phyloP scores from a whole-genome alignment of 2,797 vertebrate genomes.

The Sebastes diaconus region DNA sequence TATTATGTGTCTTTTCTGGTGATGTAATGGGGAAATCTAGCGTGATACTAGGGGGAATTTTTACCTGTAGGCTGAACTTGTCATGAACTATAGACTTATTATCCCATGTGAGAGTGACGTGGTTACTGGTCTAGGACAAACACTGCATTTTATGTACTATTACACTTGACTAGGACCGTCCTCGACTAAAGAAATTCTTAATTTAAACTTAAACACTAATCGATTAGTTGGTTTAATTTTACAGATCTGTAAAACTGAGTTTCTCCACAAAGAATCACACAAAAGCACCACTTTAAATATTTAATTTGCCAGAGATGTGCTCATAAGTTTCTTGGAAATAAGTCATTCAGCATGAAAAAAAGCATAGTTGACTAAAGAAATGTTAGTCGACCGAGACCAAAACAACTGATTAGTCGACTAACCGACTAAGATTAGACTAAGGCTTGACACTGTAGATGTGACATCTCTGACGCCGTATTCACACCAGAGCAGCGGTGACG shows the following conservation, averaged over 20 bases:
- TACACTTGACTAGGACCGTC: background rate
- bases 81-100: conserved; percentile 3
- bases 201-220: background rate
- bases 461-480: too few species aligned
- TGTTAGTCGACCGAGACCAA: too few species aligned
- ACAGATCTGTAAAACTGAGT: background rate
- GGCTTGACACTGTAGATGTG: too few species aligned
- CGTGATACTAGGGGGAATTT: background rate
- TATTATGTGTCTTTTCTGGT: background rate
- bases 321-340: too few species aligned
- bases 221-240: background rate
- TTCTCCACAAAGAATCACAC: too few species aligned
- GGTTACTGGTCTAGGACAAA: background rate
- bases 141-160: background rate
- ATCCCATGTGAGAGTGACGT: background rate
- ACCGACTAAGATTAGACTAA: too few species aligned
- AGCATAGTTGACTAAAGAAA: too few species aligned
- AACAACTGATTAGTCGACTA: too few species aligned
- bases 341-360: too few species aligned
- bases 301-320: too few species aligned
- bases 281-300: too few species aligned
- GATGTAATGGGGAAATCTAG: background rate
- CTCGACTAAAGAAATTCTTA: background rate
- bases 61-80: conserved; percentile 11
- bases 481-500: too few species aligned